These are phyloP conservation scores for Pterophyllum scalare DNA, from an alignment of 2,113 vertebrate species.

Conservation along the genomic window DNA sequence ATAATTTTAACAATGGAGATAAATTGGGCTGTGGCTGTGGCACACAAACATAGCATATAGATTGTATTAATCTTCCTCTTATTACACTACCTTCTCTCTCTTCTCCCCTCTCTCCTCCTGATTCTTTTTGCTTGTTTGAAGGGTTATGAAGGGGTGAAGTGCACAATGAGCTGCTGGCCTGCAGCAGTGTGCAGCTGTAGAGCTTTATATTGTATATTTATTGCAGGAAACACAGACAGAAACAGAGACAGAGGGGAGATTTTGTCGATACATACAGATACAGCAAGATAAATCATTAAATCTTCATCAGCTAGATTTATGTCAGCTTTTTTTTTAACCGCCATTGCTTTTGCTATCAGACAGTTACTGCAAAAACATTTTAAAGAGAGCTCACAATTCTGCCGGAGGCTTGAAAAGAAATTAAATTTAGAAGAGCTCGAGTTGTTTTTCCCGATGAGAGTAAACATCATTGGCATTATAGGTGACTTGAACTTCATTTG, in stretches of 20 bases:
- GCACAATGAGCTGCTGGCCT: conserved; percentile 12
- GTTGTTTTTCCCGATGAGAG: not conserved
- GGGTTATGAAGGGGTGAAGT: conserved; percentile 25
- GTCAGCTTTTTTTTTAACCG: not conserved
- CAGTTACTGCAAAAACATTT: not conserved
- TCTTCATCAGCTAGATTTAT: conserved; percentile 6
- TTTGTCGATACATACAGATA: not conserved
- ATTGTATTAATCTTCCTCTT: not conserved
- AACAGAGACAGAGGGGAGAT: not conserved
- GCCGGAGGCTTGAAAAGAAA: not conserved
- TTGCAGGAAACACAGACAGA: conserved; percentile 4
- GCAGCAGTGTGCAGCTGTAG: not conserved
- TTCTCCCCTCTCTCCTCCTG: not conserved
- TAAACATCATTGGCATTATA: not conserved
- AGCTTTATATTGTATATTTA: conserved; percentile 9
- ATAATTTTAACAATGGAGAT: conserved; percentile 42
- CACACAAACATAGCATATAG: not conserved
- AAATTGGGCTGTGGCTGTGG: not conserved
- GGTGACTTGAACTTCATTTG: conserved; percentile 16
- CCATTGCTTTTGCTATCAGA: not conserved
- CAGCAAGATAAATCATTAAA: conserved; percentile 1
- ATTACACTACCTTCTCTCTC: not conserved
- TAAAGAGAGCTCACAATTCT: not conserved
- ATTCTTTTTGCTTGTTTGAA: conserved; percentile 6
- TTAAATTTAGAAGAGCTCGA: not conserved